Conservation (phyloP, 2,113 vertebrate species). For the Neotoma lepida region DNA sequence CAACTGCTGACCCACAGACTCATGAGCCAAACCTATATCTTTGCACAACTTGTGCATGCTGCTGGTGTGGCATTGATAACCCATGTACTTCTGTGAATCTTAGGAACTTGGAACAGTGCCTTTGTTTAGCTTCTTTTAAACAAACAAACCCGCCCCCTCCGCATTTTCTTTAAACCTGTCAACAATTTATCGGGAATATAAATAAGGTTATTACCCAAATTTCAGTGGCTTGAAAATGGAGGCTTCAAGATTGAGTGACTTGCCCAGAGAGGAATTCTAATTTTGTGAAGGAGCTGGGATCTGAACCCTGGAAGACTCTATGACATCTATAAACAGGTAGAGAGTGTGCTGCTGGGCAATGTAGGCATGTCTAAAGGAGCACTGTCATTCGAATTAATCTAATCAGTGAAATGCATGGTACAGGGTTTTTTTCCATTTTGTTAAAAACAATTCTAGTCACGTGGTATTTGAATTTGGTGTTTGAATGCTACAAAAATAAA, state of each 20-base stretch:
- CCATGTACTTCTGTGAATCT: neutral
- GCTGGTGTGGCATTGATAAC: neutral
- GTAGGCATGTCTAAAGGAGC: neutral
- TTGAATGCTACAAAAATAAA: conserved; percentile 36
- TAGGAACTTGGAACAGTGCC: neutral
- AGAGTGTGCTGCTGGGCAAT: neutral
- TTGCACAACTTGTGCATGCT: neutral
- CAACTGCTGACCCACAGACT: neutral
- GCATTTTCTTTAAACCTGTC: neutral
- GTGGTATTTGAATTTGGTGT: conserved; percentile 1
- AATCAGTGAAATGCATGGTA: neutral
- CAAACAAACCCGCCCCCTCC: neutral
- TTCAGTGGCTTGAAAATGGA: neutral
- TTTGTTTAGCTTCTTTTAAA: neutral
- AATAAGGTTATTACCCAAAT: neutral
- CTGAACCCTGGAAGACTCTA: neutral
- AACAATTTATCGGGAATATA: neutral
- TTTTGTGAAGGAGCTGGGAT: neutral
- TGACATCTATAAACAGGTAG: neutral
- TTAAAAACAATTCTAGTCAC: neutral
- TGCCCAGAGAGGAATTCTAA: neutral
- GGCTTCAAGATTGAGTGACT: neutral
- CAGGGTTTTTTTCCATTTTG: neutral
- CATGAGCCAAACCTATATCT: neutral
- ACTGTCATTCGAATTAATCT: neutral